These are phyloP conservation scores for Conchocele bisecta DNA, from an alignment of 2,888 invertebrate genomes.

Conservation along the genomic window DNA sequence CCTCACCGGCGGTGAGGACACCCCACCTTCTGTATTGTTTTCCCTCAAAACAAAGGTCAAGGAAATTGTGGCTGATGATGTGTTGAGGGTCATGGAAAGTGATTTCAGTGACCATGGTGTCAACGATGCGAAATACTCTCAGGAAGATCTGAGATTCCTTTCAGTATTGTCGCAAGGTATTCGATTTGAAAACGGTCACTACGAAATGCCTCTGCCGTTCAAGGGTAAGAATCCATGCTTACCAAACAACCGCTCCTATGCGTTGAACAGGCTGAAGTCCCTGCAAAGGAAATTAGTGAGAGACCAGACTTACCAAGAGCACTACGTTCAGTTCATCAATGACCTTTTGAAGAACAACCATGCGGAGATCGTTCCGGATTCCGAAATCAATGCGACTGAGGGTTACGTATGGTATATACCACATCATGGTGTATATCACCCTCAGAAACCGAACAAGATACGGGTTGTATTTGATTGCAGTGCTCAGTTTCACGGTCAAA, in stretches of 20 bases:
- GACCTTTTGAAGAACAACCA: conserved; percentile 3
- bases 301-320: conserved; percentile 1
- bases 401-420: conserved; percentile 38
- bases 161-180: not conserved
- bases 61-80: not conserved
- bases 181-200: conserved; percentile 8
- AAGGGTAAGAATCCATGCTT: not conserved
- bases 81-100: not conserved
- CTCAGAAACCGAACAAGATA: conserved; percentile 14
- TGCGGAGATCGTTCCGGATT: conserved; percentile 15
- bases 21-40: too few species aligned
- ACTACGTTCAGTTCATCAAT: conserved; percentile 20
- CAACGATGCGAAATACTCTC: not conserved
- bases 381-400: not conserved
- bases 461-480: conserved; percentile 53
- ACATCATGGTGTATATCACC: conserved; percentile 35
- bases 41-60: too few species aligned
- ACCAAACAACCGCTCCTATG: conserved; percentile 28
- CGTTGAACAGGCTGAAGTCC: conserved; percentile 9
- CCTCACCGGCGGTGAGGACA: too few species aligned
- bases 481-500: conserved; percentile 15
- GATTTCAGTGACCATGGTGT: conserved; percentile 4
- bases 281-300: conserved; percentile 2
- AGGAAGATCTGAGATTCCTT: conserved; percentile 14
- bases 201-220: conserved; percentile 43